Evolutionary conservation across 2,797 vertebrate genomes (phyloP), one percentile per base, ranked within the genome.

Genomic region (Macropus fuliginosus): DNA sequence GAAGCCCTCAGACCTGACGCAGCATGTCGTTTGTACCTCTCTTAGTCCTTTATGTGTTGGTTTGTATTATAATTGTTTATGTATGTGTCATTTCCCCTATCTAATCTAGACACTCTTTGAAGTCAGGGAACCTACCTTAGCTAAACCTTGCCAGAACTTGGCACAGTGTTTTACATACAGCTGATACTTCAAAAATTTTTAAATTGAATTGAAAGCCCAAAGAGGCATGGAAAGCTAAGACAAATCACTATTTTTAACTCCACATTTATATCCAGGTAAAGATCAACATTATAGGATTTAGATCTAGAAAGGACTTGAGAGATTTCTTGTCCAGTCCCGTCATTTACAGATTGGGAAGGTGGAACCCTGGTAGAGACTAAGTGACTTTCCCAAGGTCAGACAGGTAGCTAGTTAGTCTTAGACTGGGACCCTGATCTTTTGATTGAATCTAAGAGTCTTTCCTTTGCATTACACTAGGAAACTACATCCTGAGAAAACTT

Each of bases 281-380:
- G 9, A 50, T 12, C 40, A 50, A 4, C 21, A 46, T 87, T 10
- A 50, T 11, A 27, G 40, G 3, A 87, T 40, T 81, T 81, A 3
- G 9, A 50, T 50, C 40, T 46, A 10, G 24, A 27, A 46, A 87
- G 66, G 24, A 87, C 24, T 5, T 87, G 21, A 87, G 40, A 87
- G 40, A 50, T 46, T 87, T 87, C 74, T 81, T 40, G n/a, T 74
- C n/a, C 6, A 81, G 40, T 46, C 74, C 56, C 93, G 92, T 96
- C 59, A 87, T 92, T 56, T 59, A 56, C 54, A 16, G 55, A 92
- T 40, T 81, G 95, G n/a, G 56, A 94, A 93, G 62, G 34, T 27
- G 54, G 57, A 91, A 92, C 34, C 6, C 14, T 95, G 52, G 55
- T 56, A 94, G 91, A 55, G 87, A 54, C 92, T 74, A 92, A 92